Evolutionary conservation across 2,797 vertebrate species (phyloP).

Genomic region (Megaceryle alcyon): DNA sequence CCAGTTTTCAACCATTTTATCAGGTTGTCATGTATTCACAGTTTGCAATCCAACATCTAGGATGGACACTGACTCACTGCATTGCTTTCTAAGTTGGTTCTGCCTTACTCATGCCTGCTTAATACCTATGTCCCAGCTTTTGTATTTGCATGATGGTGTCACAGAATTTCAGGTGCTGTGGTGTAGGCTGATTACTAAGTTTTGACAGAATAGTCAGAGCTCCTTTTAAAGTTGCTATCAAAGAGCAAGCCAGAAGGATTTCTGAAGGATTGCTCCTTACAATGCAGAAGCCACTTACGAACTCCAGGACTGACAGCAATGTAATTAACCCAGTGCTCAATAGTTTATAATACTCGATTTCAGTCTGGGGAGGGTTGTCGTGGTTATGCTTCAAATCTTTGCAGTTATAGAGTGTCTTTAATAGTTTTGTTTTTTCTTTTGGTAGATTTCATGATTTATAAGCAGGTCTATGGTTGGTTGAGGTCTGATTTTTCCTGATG

Average conservation of each 20-base stretch:
- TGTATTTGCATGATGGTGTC: not conserved
- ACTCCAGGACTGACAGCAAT: slow-evolving; percentile 8
- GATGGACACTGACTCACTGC: not conserved
- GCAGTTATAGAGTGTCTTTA: not conserved
- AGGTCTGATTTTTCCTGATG: not conserved
- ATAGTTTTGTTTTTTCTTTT: not conserved
- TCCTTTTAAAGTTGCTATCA: slow-evolving; percentile 1
- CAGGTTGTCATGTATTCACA: not conserved
- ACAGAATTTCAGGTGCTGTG: not conserved
- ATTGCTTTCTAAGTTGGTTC: not conserved
- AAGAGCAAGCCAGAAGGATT: not conserved
- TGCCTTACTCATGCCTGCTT: not conserved
- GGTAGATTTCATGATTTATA: not conserved
- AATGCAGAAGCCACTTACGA: not conserved
- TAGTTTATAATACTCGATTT: not conserved
- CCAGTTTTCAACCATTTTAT: not conserved
- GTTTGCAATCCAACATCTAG: not conserved
- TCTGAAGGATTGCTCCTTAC: not conserved
- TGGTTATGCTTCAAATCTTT: not conserved
- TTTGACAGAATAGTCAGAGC: not conserved
- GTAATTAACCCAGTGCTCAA: not conserved
- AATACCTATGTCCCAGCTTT: not conserved
- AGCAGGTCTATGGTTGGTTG: not conserved
- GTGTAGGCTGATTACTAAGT: not conserved
- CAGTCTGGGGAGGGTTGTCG: not conserved